Percentiles rank a stretch among this genome's conserved stretches.
Conservation (phyloP, 2,797 vertebrate species). For the Tinamus major region DNA sequence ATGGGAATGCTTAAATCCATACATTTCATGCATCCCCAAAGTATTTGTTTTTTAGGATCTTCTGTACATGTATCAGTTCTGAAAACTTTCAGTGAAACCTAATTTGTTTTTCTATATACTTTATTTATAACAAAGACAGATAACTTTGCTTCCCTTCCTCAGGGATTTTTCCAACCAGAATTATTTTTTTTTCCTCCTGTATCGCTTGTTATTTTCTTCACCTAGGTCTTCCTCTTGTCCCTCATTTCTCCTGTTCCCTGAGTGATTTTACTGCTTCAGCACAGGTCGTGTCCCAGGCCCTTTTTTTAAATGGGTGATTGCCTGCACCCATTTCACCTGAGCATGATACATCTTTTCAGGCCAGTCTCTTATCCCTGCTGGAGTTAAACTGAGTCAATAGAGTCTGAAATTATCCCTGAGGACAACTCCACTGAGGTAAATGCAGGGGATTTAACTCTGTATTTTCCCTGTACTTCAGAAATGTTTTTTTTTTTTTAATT, state of each 20-base stretch:
- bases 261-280: neutral
- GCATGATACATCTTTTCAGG: neutral
- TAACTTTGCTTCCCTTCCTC: neutral
- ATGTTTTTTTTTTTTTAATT: neutral
- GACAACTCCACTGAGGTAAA: neutral
- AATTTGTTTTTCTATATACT: neutral
- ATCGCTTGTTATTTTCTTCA: neutral
- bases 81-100: neutral
- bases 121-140: neutral
- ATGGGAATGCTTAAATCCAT: neutral
- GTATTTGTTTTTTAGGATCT: neutral
- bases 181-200: neutral
- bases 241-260: neutral
- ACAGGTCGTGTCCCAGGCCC: neutral
- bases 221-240: neutral
- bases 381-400: neutral
- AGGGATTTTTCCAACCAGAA: neutral
- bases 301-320: neutral
- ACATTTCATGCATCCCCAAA: neutral
- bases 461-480: neutral
- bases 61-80: neutral
- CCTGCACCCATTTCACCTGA: neutral
- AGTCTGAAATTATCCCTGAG: constrained; percentile 9
- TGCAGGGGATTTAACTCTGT: neutral
- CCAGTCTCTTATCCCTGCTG: neutral